Conservation (phyloP, 2,888 invertebrate genomes). For the Drosophila rubida region DNA sequence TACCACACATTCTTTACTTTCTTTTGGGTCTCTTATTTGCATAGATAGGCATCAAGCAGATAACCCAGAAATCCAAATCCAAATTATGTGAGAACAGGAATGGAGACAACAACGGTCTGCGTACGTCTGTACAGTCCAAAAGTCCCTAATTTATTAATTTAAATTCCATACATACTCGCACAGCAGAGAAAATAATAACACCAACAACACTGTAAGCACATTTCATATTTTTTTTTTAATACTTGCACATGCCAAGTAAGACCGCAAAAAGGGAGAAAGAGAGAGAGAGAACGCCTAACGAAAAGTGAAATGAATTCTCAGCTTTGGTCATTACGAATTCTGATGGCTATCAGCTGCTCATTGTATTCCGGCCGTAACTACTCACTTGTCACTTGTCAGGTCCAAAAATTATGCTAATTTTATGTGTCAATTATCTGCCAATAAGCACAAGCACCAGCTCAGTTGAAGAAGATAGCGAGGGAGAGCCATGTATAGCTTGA, state of each 20-base stretch:
- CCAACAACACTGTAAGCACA: slow-evolving; percentile 14
- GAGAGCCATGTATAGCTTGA: not conserved
- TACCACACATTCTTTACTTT: slow-evolving; percentile 60
- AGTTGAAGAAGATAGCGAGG: slow-evolving; percentile 6
- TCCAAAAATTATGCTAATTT: slow-evolving; percentile 83
- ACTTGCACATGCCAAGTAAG: slow-evolving; percentile 35
- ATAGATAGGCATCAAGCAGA: slow-evolving; percentile 56
- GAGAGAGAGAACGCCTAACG: not conserved
- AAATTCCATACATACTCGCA: slow-evolving; percentile 63
- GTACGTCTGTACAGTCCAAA: slow-evolving; percentile 5
- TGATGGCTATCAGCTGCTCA: slow-evolving; percentile 64
- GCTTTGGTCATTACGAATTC: slow-evolving; percentile 72
- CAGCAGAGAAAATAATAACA: slow-evolving; percentile 31
- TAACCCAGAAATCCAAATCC: slow-evolving; percentile 22
- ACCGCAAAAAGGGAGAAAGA: slow-evolving; percentile 10
- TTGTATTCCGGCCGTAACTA: slow-evolving; percentile 43
- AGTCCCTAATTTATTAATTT: slow-evolving; percentile 71
- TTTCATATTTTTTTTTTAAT: slow-evolving; percentile 59
- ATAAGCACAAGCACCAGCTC: slow-evolving; percentile 67
- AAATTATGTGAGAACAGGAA: slow-evolving; percentile 31
- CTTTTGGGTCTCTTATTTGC: slow-evolving; percentile 44
- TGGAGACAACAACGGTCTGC: slow-evolving; percentile 7
- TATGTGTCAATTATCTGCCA: slow-evolving; percentile 84
- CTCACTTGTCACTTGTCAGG: slow-evolving; percentile 66
- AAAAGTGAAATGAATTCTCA: slow-evolving; percentile 75